Evolutionary conservation across 2,888 invertebrate genomes (phyloP).

Genomic region (Synergus japonicus): DNA sequence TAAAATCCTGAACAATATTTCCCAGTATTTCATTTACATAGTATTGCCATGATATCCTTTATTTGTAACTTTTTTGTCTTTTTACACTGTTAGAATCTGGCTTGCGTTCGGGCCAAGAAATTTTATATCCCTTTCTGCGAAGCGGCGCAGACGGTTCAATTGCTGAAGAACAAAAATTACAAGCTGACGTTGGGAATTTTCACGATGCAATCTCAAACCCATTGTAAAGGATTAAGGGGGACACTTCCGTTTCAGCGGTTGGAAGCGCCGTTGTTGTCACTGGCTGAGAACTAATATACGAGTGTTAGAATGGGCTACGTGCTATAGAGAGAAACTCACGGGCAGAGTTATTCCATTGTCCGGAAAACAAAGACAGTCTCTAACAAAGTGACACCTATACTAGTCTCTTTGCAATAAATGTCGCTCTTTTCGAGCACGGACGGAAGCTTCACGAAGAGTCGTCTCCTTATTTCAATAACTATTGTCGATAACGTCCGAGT

Average conservation of each 20-base stretch:
- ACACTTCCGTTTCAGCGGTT: constrained; percentile 24
- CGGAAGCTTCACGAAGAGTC: not conserved
- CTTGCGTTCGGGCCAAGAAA: no score
- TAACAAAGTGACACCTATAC: constrained; percentile 20
- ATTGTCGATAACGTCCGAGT: not conserved
- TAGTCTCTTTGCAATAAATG: constrained; percentile 19
- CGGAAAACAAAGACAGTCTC: constrained; percentile 18
- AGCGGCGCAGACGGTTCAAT: not conserved
- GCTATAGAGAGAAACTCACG: constrained; percentile 18
- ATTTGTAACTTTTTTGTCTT: no score
- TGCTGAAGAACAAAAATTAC: not conserved
- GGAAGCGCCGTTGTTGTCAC: constrained; percentile 16
- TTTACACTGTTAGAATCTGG: no score
- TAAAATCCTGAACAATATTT: no score
- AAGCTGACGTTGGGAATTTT: constrained; percentile 2
- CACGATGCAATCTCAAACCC: constrained; percentile 6
- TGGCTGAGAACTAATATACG: constrained; percentile 16
- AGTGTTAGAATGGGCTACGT: constrained; percentile 15
- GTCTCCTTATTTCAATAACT: not conserved
- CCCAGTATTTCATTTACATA: no score
- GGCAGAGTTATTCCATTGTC: constrained; percentile 14
- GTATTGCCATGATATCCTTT: no score
- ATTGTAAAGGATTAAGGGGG: constrained; percentile 15
- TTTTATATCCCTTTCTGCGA: no score
- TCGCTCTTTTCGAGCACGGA: not conserved